These are phyloP conservation scores for Zosterops lateralis DNA, from an alignment of 2,113 vertebrate species.

Conservation along the genomic window DNA sequence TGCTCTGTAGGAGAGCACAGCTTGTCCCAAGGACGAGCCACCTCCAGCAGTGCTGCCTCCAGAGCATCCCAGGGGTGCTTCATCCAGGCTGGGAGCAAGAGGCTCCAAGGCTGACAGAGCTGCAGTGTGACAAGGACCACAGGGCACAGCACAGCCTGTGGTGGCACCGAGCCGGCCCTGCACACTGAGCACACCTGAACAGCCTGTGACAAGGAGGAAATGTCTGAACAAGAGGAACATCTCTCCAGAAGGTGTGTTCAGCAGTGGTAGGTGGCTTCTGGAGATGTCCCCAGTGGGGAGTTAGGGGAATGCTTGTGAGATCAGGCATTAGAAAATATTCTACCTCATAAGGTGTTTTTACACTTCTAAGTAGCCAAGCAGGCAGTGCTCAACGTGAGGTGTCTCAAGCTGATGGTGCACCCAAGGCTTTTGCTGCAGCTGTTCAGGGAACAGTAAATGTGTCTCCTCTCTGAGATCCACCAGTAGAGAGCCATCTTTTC, in stretches of 20 bases:
- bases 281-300: accelerated
- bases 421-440: neutral
- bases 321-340: neutral
- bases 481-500: neutral
- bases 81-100: neutral
- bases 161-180: neutral
- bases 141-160: neutral
- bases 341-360: neutral
- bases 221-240: neutral
- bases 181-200: neutral
- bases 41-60: neutral
- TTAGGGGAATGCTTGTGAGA: neutral
- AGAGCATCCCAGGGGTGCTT: neutral
- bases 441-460: neutral
- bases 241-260: neutral
- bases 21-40: neutral
- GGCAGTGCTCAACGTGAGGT: neutral
- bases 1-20: neutral
- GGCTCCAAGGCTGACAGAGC: neutral
- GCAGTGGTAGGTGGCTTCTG: neutral
- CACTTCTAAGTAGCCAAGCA: neutral
- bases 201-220: neutral
- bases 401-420: neutral
- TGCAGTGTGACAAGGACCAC: neutral
- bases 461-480: neutral